Percentiles rank a stretch among this genome's conserved stretches.
Evolutionary conservation across 2,888 invertebrate species (phyloP).

Genomic region (Ptilodon capucinus): DNA sequence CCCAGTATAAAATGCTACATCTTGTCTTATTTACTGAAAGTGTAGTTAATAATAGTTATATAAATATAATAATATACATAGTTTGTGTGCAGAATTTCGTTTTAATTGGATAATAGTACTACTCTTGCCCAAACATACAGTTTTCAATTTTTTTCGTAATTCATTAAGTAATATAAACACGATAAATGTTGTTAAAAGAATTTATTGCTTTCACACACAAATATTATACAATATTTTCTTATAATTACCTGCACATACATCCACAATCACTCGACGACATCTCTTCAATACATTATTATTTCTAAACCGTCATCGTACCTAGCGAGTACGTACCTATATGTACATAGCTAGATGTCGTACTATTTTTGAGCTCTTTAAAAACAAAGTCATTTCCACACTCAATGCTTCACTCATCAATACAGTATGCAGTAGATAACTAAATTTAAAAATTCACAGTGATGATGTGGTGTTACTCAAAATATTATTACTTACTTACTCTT

Average conservation of each 20-base stretch:
- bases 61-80: constrained; percentile 23
- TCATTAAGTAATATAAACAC: background rate
- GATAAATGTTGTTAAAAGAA: constrained; percentile 18
- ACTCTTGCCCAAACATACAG: background rate
- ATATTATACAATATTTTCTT: constrained; percentile 14
- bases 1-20: background rate
- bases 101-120: background rate
- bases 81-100: constrained; percentile 30
- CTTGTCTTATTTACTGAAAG: background rate
- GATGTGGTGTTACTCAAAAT: constrained; percentile 63
- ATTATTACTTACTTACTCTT: background rate
- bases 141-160: background rate
- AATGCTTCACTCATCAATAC: background rate
- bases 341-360: background rate
- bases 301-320: background rate
- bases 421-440: background rate
- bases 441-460: constrained; percentile 52
- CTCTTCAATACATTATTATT: constrained; percentile 8
- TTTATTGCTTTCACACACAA: constrained; percentile 30
- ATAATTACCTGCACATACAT: constrained; percentile 19
- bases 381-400: constrained; percentile 8
- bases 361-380: constrained; percentile 3
- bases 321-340: background rate
- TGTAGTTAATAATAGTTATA: constrained; percentile 10
- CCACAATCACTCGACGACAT: constrained; percentile 2